Evolutionary conservation across 2,113 vertebrate species (phyloP).

Genomic region (Prochilodus magdalenae): DNA sequence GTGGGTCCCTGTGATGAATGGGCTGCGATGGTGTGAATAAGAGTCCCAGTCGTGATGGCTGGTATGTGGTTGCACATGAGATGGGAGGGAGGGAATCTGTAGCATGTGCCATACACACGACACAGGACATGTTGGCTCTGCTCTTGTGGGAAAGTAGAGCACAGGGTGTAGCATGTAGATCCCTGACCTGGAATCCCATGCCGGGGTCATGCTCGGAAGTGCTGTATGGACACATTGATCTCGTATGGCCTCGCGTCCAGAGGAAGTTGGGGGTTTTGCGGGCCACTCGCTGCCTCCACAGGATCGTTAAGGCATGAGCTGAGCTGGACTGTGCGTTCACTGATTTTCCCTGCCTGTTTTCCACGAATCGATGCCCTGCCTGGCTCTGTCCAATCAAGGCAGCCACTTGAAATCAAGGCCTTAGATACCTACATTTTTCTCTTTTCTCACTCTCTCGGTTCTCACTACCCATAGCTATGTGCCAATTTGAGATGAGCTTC

Average conservation of each 20-base stretch:
- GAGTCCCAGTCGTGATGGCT: not conserved
- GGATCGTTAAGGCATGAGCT: slow-evolving; percentile 47
- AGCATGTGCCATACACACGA: not conserved
- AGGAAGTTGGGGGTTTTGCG: slow-evolving; percentile 30
- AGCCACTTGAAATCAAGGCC: slow-evolving; percentile 23
- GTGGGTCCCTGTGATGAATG: not conserved
- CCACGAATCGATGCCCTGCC: slow-evolving; percentile 70
- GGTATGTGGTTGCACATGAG: not conserved
- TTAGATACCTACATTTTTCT: slow-evolving; percentile 35
- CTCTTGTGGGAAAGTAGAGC: not conserved
- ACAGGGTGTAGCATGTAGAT: not conserved
- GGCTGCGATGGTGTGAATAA: not conserved
- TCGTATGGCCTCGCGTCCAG: not conserved
- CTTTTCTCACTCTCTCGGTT: slow-evolving; percentile 14
- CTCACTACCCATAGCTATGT: slow-evolving; percentile 32
- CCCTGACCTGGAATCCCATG: not conserved
- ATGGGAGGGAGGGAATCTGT: not conserved
- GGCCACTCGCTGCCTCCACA: slow-evolving; percentile 29
- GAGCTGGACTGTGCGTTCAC: slow-evolving; percentile 24
- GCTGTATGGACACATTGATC: slow-evolving; percentile 35
- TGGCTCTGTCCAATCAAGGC: slow-evolving; percentile 32
- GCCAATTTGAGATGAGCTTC: slow-evolving; percentile 45
- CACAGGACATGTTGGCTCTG: not conserved
- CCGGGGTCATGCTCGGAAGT: slow-evolving; percentile 14
- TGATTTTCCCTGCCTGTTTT: slow-evolving; percentile 65